Conservation (phyloP, 2,888 invertebrate species). For the Plutella xylostella region DNA sequence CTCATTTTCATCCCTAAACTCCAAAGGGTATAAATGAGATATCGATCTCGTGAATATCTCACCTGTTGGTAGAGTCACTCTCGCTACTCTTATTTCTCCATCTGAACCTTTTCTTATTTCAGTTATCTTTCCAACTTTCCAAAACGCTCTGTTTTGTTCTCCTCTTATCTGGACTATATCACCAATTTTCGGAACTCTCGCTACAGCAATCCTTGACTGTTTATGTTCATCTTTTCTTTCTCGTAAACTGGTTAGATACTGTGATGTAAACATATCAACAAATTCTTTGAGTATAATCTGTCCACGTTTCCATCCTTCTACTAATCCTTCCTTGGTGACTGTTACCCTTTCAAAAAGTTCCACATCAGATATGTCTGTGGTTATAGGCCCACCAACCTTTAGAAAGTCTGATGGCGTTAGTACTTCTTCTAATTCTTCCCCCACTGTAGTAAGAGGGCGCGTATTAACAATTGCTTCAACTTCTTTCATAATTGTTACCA, state of each 20-base stretch:
- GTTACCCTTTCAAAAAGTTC: neutral
- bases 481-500: conserved; percentile 13
- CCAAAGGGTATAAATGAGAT: neutral
- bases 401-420: neutral
- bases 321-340: neutral
- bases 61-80: neutral
- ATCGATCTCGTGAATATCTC: neutral
- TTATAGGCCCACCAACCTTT: neutral
- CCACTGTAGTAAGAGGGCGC: conserved; percentile 11
- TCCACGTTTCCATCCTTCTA: neutral
- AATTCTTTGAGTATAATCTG: neutral
- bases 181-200: neutral
- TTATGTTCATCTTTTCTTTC: neutral
- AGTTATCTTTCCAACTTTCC: neutral
- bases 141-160: neutral
- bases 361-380: neutral
- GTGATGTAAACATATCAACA: neutral
- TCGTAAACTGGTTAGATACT: neutral
- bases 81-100: neutral
- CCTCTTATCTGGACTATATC: neutral
- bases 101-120: neutral
- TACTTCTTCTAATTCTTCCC: neutral
- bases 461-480: conserved; percentile 15
- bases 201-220: neutral
- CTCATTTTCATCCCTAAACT: neutral